Evolutionary conservation across 2,797 vertebrate species (phyloP).

Genomic region (Bradypodion ventrale): DNA sequence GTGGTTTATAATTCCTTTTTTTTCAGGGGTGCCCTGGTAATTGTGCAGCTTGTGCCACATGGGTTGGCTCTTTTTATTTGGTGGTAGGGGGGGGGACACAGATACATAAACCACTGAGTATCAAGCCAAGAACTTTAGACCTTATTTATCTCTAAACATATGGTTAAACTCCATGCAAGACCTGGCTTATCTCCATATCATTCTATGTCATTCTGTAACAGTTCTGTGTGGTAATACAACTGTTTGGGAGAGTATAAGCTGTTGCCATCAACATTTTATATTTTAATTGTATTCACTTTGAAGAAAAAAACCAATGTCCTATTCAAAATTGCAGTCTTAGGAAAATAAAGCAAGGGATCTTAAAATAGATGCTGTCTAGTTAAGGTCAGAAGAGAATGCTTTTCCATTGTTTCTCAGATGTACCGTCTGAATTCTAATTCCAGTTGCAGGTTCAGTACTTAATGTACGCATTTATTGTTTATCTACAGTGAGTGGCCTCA

Average conservation of each 20-base stretch:
- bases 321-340: not conserved
- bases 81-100: too few species aligned
- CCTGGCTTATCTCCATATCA: not conserved
- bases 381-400: not conserved
- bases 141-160: fast-evolving
- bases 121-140: not conserved
- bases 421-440: not conserved
- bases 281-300: not conserved
- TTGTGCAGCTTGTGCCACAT: too few species aligned
- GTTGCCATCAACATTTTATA: not conserved
- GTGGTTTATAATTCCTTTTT: too few species aligned
- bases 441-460: slow-evolving; percentile 3
- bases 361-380: not conserved
- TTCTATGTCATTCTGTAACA: not conserved
- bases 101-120: too few species aligned
- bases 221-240: not conserved
- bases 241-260: not conserved
- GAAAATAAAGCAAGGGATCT: not conserved
- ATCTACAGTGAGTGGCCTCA: not conserved
- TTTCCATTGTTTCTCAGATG: not conserved
- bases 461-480: slow-evolving; percentile 8
- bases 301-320: not conserved
- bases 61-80: too few species aligned
- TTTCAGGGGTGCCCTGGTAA: too few species aligned
- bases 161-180: not conserved